Evolutionary conservation across 2,888 invertebrate genomes (phyloP).

Genomic region (Barypeithes pellucidus): DNA sequence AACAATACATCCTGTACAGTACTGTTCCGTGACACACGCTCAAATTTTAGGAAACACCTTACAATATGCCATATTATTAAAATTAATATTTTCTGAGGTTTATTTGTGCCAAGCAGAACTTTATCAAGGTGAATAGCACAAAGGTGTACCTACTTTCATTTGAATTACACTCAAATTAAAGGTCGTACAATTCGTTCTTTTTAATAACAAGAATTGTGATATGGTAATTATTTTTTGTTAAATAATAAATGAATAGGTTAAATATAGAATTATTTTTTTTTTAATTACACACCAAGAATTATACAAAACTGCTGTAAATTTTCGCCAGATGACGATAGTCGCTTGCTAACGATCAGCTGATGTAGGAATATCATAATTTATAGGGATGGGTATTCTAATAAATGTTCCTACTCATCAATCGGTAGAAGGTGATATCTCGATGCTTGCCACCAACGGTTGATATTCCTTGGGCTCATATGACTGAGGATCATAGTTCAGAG

Average conservation of each 20-base stretch:
- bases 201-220: slow-evolving; percentile 15
- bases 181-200: slow-evolving; percentile 17
- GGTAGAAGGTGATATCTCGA: no score
- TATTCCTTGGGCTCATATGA: no score
- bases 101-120: slow-evolving; percentile 16
- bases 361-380: no score
- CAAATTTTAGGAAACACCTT: slow-evolving; percentile 16
- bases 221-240: slow-evolving; percentile 10
- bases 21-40: neutral
- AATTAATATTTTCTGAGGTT: slow-evolving; percentile 3
- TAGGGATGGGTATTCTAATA: no score
- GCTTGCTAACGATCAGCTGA: no score
- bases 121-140: slow-evolving; percentile 36
- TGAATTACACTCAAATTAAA: slow-evolving; percentile 34
- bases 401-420: no score
- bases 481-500: no score
- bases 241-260: neutral
- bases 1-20: neutral
- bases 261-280: neutral
- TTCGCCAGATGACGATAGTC: no score
- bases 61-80: slow-evolving; percentile 12
- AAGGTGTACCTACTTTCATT: slow-evolving; percentile 32
- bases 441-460: no score
- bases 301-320: no score
- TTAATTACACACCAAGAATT: no score